Evolutionary conservation across 2,797 vertebrate species (phyloP).

Genomic region (Crypturellus tataupa): DNA sequence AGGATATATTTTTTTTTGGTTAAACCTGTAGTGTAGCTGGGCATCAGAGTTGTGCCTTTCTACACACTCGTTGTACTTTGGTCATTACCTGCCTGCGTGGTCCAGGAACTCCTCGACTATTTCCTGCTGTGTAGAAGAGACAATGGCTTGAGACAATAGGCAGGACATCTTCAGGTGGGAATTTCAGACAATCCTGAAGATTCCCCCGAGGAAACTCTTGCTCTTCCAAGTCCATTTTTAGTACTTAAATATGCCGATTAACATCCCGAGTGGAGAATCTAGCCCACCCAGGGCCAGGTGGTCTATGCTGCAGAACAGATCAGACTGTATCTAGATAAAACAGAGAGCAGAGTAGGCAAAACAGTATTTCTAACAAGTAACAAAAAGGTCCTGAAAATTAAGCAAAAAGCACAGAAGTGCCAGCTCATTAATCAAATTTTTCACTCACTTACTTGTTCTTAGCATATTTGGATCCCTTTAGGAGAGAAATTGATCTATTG

Average conservation of each 20-base stretch:
- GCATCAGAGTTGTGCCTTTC: background rate
- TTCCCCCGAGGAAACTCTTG: background rate
- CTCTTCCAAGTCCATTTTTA: background rate
- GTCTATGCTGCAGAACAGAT: background rate
- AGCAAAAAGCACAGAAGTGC: background rate
- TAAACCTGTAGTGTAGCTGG: background rate
- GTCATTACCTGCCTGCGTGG: background rate
- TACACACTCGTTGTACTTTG: background rate
- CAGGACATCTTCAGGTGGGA: background rate
- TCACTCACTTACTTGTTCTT: background rate
- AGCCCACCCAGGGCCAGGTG: background rate
- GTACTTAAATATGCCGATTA: background rate
- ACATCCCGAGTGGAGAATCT: accelerated
- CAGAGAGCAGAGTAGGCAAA: background rate
- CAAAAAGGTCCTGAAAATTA: background rate
- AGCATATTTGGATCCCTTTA: background rate
- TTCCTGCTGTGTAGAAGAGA: background rate
- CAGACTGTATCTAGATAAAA: too few species aligned
- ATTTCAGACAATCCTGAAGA: background rate
- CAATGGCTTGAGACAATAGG: background rate
- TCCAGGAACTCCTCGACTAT: background rate
- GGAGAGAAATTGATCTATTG: background rate
- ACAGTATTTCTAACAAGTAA: background rate
- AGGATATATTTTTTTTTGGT: background rate
- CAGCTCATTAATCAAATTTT: background rate